phyloP scores from a whole-genome alignment of 2,797 vertebrate genomes.

The Phrynocephalus vlangalii region DNA sequence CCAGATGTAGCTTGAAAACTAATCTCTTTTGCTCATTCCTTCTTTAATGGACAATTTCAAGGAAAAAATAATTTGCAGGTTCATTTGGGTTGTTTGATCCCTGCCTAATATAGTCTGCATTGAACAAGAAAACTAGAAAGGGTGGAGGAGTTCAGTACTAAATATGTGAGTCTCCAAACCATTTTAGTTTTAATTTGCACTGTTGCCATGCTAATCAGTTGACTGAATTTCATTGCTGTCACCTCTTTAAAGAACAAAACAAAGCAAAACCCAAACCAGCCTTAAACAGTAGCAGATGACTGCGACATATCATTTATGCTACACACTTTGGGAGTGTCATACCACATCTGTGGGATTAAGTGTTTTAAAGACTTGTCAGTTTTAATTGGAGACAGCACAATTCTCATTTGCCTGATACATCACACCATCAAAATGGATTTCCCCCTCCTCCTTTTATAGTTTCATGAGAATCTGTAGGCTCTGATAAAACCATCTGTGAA shows the following conservation, averaged over 20 bases:
- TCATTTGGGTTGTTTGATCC: neutral
- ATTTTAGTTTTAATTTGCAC: constrained; percentile 41
- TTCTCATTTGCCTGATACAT: constrained; percentile 67
- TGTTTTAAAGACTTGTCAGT: constrained; percentile 70
- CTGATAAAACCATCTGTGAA: constrained; percentile 75
- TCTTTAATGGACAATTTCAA: constrained; percentile 46
- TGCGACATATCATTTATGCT: constrained; percentile 17
- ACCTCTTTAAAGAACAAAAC: constrained; percentile 18
- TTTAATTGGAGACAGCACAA: constrained; percentile 74
- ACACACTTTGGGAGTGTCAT: constrained; percentile 58
- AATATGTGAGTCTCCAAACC: constrained; percentile 29
- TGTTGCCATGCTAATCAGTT: constrained; percentile 25
- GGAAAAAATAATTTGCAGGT: constrained; percentile 37
- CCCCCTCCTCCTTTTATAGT: constrained; percentile 37
- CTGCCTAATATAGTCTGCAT: constrained; percentile 15
- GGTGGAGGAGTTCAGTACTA: constrained; percentile 5
- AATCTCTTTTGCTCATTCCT: neutral
- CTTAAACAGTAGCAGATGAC: constrained; percentile 46
- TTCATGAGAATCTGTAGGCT: constrained; percentile 64
- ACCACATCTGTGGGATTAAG: constrained; percentile 61
- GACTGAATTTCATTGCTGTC: constrained; percentile 35
- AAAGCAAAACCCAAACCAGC: constrained; percentile 21
- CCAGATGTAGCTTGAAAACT: constrained; percentile 26
- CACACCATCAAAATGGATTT: constrained; percentile 67
- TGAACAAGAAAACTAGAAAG: constrained; percentile 31